Conservation (phyloP, 2,888 invertebrate species). For the Acronicta leporina region DNA sequence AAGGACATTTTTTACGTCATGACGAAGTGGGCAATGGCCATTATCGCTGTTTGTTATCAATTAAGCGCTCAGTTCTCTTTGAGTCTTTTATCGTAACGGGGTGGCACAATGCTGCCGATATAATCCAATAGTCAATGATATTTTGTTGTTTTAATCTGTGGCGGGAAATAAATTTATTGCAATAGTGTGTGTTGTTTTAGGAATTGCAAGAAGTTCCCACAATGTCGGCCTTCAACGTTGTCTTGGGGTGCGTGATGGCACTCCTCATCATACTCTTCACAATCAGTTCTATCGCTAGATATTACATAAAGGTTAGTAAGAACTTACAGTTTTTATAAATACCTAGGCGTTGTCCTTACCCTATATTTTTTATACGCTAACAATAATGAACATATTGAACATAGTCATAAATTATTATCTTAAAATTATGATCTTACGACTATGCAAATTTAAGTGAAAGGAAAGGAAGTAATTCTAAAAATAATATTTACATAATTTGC, state of each 20-base stretch:
- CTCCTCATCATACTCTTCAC: conserved; percentile 84
- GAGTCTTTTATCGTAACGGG: conserved; percentile 36
- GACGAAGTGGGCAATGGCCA: conserved; percentile 40
- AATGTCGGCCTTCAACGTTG: conserved; percentile 84
- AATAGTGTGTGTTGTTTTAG: conserved; percentile 55
- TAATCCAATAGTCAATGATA: conserved; percentile 32
- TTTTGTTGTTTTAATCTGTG: conserved; percentile 36
- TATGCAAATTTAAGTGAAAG: too few relatives aligned
- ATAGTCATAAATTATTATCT: too few relatives aligned
- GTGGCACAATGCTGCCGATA: conserved; percentile 29
- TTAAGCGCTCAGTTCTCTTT: conserved; percentile 50
- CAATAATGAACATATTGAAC: too few relatives aligned
- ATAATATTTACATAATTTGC: too few relatives aligned
- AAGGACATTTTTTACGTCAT: conserved; percentile 49
- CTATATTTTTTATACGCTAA: too few relatives aligned
- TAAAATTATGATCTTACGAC: too few relatives aligned
- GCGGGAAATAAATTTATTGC: conserved; percentile 22
- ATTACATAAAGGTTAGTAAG: conserved; percentile 90
- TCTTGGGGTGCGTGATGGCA: conserved; percentile 85
- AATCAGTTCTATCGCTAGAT: conserved; percentile 91
- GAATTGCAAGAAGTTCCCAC: conserved; percentile 37
- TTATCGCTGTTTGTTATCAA: conserved; percentile 42
- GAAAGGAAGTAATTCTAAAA: too few relatives aligned
- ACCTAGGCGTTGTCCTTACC: too few relatives aligned
- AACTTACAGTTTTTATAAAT: too few relatives aligned